A percentile compares a stretch with the other conserved stretches of the same genome.
phyloP scores from a whole-genome alignment of 2,113 vertebrate genomes.

The Pholis gunnellus region DNA sequence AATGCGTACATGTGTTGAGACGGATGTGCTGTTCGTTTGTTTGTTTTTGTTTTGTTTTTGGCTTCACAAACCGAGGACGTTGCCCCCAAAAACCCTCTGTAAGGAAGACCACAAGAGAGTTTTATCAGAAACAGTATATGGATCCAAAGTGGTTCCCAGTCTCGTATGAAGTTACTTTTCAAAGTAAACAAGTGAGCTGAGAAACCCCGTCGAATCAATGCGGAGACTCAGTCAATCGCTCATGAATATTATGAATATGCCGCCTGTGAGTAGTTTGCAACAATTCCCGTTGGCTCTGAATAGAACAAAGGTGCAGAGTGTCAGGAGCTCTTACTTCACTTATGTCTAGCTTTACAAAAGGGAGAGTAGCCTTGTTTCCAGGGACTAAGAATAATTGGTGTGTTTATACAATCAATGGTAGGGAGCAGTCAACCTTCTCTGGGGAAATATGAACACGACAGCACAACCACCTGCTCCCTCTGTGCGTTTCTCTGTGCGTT shows the following conservation, averaged over 20 bases:
- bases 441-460: constrained; percentile 73
- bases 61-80: constrained; percentile 9
- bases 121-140: constrained; percentile 12
- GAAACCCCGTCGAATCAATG: constrained; percentile 44
- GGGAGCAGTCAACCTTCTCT: constrained; percentile 60
- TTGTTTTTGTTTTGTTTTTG: constrained; percentile 27
- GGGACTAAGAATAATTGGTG: constrained; percentile 71
- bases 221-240: constrained; percentile 28
- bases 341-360: constrained; percentile 44
- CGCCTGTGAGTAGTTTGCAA: constrained; percentile 9
- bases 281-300: constrained; percentile 22
- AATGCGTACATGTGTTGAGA: neutral
- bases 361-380: constrained; percentile 60
- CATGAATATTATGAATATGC: constrained; percentile 51
- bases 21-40: constrained; percentile 21
- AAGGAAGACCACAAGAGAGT: constrained; percentile 23
- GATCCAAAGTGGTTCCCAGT: constrained; percentile 18
- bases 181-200: constrained; percentile 47
- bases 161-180: constrained; percentile 34
- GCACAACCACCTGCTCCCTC: constrained; percentile 61
- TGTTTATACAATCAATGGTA: constrained; percentile 74
- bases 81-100: constrained; percentile 15
- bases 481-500: constrained; percentile 29
- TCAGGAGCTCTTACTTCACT: constrained; percentile 44
- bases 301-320: constrained; percentile 33